Conservation (phyloP, 2,888 invertebrate species). For the Cistogaster globosa region DNA sequence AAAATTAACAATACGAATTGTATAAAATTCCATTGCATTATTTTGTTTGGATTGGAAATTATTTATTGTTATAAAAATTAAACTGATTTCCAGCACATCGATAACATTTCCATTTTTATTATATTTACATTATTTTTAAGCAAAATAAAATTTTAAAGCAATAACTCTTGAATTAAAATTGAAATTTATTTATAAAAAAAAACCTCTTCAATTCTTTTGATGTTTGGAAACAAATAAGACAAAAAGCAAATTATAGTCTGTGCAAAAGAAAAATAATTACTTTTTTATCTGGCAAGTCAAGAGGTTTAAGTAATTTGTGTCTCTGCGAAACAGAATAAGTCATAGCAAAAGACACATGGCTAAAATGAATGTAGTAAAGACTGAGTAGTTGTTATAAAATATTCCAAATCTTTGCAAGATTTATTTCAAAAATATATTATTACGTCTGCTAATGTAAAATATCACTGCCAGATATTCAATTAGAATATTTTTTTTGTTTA, state of each 20-base stretch:
- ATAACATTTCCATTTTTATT: no score
- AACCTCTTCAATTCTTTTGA: slow-evolving; percentile 50
- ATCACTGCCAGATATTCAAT: slow-evolving; percentile 46
- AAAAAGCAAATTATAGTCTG: background rate
- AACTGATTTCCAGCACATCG: no score
- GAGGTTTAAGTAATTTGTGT: slow-evolving; percentile 43
- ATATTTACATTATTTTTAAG: no score
- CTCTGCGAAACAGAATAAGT: slow-evolving; percentile 2
- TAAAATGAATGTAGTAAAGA: slow-evolving; percentile 4
- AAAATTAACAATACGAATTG: no score
- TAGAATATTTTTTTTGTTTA: slow-evolving; percentile 8
- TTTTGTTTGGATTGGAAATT: no score
- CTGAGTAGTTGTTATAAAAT: background rate
- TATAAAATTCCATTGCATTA: no score
- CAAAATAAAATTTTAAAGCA: no score
- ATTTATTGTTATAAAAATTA: no score
- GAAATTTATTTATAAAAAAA: slow-evolving; percentile 15
- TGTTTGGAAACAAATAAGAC: slow-evolving; percentile 44
- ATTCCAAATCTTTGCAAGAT: slow-evolving; percentile 26
- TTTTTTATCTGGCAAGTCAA: slow-evolving; percentile 53
- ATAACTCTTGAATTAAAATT: slow-evolving; percentile 7
- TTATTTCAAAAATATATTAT: slow-evolving; percentile 49
- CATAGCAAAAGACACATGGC: slow-evolving; percentile 43
- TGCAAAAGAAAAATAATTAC: slow-evolving; percentile 49
- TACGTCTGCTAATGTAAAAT: slow-evolving; percentile 47